A percentile compares a stretch with the other conserved stretches of the same genome.
phyloP scores from a whole-genome alignment of 2,113 vertebrate genomes.

The Struthidea cinerea region DNA sequence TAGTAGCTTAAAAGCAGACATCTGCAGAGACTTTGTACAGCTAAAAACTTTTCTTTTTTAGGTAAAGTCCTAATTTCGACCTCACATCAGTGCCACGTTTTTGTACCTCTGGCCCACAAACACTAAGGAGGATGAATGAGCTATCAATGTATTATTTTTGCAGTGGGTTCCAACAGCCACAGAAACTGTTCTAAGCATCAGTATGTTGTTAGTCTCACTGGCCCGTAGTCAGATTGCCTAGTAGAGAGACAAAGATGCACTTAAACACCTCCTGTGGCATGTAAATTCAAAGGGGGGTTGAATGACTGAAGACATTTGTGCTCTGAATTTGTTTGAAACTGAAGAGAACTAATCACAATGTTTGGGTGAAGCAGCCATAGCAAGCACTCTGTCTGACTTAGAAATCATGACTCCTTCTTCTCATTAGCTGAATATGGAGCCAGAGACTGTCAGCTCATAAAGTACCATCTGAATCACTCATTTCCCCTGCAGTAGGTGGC shows the following conservation, averaged over 20 bases:
- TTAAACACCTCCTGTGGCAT: neutral
- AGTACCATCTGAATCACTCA: neutral
- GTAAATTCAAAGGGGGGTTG: neutral
- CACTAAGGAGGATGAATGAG: neutral
- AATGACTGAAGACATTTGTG: neutral
- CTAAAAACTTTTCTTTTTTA: neutral
- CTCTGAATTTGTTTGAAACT: neutral
- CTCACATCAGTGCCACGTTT: neutral
- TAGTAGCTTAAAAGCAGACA: neutral
- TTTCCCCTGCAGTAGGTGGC: neutral
- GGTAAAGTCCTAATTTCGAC: neutral
- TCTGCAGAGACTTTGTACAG: neutral
- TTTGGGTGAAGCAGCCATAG: neutral
- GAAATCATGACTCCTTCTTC: neutral
- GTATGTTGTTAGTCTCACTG: neutral
- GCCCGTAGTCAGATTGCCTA: neutral
- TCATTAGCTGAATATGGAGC: neutral
- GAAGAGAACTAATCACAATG: neutral
- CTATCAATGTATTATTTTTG: neutral
- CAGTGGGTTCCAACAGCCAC: neutral
- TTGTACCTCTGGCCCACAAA: neutral
- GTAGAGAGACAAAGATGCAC: neutral
- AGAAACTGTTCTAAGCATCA: neutral
- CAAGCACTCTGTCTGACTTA: neutral
- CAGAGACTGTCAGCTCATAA: neutral